Percentiles rank a stretch among this genome's conserved stretches.
Conservation (phyloP, 2,797 vertebrate genomes). For the Eulemur mongoz region DNA sequence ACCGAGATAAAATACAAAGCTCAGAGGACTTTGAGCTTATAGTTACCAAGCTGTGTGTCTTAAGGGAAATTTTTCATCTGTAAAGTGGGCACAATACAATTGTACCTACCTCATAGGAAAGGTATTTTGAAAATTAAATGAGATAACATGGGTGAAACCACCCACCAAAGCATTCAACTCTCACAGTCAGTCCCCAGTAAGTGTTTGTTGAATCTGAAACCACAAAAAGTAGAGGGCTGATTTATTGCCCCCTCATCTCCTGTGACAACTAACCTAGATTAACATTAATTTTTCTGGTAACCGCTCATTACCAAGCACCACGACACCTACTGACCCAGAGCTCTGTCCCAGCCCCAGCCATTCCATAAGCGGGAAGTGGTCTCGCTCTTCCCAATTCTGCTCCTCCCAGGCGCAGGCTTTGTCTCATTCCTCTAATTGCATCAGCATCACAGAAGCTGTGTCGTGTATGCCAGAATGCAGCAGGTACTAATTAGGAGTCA, state of each 20-base stretch:
- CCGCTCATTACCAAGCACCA: neutral
- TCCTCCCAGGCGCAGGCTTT: neutral
- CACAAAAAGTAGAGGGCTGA: neutral
- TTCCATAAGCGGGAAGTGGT: neutral
- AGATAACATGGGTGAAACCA: neutral
- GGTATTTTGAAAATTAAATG: neutral
- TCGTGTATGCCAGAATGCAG: neutral
- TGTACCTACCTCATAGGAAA: neutral
- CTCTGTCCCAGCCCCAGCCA: neutral
- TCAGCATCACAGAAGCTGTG: neutral
- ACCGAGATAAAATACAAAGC: neutral
- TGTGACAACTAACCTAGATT: neutral
- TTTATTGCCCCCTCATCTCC: rapidly evolving
- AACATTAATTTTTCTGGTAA: neutral
- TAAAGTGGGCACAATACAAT: neutral
- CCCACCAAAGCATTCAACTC: rapidly evolving
- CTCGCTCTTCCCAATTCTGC: neutral
- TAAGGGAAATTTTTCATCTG: neutral
- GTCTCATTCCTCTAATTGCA: no score
- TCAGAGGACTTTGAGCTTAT: neutral
- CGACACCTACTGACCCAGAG: rapidly evolving
- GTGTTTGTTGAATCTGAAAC: neutral
- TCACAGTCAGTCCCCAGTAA: neutral
- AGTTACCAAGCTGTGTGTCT: neutral
- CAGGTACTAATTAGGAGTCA: neutral